Base-by-base conservation (phyloP, 1,140 invertebrate genomes). In the Drosophila tani region DNA sequence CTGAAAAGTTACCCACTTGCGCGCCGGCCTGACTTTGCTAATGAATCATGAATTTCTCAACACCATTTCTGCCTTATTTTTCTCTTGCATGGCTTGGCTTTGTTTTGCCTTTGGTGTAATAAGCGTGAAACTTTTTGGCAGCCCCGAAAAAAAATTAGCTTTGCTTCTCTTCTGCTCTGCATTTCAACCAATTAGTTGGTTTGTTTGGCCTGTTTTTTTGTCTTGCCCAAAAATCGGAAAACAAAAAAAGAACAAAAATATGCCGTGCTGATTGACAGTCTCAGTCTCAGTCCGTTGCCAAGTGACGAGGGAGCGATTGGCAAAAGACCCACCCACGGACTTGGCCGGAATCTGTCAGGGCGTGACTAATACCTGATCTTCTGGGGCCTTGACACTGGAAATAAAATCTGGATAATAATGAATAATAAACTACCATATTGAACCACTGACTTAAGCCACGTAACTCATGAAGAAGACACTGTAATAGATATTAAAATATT, bases 111-210 rank as follows among this genome's bases (percentile, higher is more conserved):
- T 65, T 88, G 81, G 85, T 82, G 70, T 90, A 90, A 90, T 90
- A 90, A 90, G 85, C 85, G 85, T 90, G 67, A 85, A 90, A 90
- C 82, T 90, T 85, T 86, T 87, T 75, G 81, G 74, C 74, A 84
- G 74, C 58, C 49, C 58, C 60, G 74, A 46, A 32, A 64, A 71
- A 68, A 46, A 51, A 63, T 82, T 71, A 53, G 24, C 38, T 32
- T 35, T 27, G 59, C 43, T 43, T 68, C 66, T 68, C 63, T 76
- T 68, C 63, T 76, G 78, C 57, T 90, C 56, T 85, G 68, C 58
- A 90, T 91, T 90, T 90, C 66, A 76, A 90, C 85, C 85, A 90
- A 90, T 90, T 90, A 91, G 85, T 91, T 80, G 69, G 60, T 69
- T 79, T 80, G 81, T 90, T 85, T 73, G 49, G 24, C 56, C 77